Evolutionary conservation across 2,797 vertebrate genomes (phyloP), one percentile per base, ranked within the genome.

Genomic region (Liparis tanakae): DNA sequence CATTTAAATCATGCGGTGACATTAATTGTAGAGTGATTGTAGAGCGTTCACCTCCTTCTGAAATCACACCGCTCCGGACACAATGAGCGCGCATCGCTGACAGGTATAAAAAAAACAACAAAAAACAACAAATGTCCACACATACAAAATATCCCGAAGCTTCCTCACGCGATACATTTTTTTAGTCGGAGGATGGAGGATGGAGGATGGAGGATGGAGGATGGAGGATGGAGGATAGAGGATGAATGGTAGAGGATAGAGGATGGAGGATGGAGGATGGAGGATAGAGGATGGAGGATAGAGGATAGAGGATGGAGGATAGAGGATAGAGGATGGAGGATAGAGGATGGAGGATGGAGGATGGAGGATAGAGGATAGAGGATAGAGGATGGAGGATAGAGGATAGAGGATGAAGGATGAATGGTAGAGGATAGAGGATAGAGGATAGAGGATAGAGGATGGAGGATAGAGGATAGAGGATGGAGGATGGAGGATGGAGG

Each of bases 131-230:
- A 22, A 22, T 6, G 1, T 20, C n/a, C 4, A 7, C 15, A 7
- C 4, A 7, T 12, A 7, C 18, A 50, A 50, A 18, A 20, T 36
- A 41, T 18, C 30, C 34, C 50, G 55, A 56, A 36, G n/a, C 25
- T n/a, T 65, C 41, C 54, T 78, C 6, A 4, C 56, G 57, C 3
- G 5, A 34, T 66, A 25, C 20, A 12, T 83, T 56, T 57, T 57
- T 39, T 10, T 1, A 54, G 62, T 78, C 44, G 39, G 44, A 57
- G 41, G 67, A 58, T 68, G 62, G 48, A 71, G 43, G 37, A 39
- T 18, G 14, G 57, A 43, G n/a, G n/a, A n/a, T n/a, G n/a, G n/a
- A n/a, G 41, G 67, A 58, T 68, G 62, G 50, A 71, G 43, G 37
- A 39, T 18, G 14, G 58, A 43, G 25, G 25, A 58, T 68, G 62